A percentile compares a stretch with the other conserved stretches of the same genome.
Evolutionary conservation across 1,140 invertebrate genomes (phyloP).

Genomic region (Onthophagus taurus): DNA sequence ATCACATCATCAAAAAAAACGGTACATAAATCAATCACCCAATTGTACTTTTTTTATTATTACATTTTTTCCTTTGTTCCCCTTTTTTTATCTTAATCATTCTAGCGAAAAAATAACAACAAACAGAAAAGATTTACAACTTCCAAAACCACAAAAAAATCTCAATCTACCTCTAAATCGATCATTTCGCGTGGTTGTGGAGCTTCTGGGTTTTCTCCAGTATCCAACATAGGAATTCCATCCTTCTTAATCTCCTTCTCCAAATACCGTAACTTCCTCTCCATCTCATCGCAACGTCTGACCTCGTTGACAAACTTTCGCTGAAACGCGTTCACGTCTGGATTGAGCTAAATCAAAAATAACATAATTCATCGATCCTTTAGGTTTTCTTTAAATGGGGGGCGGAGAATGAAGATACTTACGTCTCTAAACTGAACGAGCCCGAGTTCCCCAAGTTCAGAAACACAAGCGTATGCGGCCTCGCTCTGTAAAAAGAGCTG

Average conservation of each 20-base stretch:
- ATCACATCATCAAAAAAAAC: no score
- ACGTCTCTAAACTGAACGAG: conserved; percentile 88
- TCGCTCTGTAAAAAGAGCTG: conserved; percentile 87
- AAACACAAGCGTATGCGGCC: conserved; percentile 88
- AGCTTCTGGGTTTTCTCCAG: conserved; percentile 95
- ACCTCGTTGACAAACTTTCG: conserved; percentile 94
- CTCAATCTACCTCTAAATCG: conserved; percentile 83
- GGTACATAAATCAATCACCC: no score
- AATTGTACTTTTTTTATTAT: no score
- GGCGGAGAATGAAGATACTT: conserved; percentile 39
- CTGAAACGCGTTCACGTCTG: conserved; percentile 92
- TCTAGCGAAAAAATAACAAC: no score
- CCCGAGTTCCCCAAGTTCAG: conserved; percentile 86
- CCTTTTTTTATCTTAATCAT: no score
- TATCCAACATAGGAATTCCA: conserved; percentile 92
- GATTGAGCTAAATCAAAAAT: conserved; percentile 64
- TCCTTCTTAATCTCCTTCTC: conserved; percentile 99
- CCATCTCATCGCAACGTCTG: conserved; percentile 91
- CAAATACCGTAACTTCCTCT: conserved; percentile 86
- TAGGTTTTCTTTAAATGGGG: conserved; percentile 9
- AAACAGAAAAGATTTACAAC: neutral
- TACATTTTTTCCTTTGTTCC: no score
- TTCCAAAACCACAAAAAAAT: no score
- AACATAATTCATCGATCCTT: no score
- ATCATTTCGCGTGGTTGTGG: conserved; percentile 98